phyloP scores from a whole-genome alignment of 2,113 vertebrate species.

The Oxyruncus cristatus region DNA sequence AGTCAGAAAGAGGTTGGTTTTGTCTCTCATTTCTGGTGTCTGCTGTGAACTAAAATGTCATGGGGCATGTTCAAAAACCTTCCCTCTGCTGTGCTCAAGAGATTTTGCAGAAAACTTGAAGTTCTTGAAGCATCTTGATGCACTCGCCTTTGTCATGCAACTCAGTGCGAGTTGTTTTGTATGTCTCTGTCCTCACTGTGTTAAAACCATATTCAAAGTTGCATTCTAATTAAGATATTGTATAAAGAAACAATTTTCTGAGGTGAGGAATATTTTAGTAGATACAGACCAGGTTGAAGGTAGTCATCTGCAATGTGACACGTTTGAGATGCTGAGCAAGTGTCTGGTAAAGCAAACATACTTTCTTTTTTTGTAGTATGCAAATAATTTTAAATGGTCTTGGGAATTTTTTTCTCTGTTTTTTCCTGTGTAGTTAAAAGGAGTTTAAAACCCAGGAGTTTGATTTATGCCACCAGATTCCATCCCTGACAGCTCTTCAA shows the following conservation, averaged over 20 bases:
- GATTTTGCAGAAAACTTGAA: not conserved
- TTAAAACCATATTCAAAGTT: not conserved
- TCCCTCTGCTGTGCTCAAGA: not conserved
- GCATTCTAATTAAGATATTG: not conserved
- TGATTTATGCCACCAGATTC: not conserved
- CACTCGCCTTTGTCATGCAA: not conserved
- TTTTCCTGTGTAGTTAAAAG: not conserved
- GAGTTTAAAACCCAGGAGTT: not conserved
- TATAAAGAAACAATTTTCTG: not conserved
- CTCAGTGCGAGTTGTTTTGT: not conserved
- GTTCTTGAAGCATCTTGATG: not conserved
- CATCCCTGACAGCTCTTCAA: not conserved
- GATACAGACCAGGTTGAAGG: not conserved
- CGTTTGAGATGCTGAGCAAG: not conserved
- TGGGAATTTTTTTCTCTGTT: not conserved
- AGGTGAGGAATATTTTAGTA: not conserved
- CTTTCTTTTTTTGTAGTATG: rapidly evolving
- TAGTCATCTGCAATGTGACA: not conserved
- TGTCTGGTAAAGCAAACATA: not conserved
- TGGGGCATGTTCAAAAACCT: not conserved
- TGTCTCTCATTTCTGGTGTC: not conserved
- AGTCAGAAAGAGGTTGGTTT: constrained; percentile 94
- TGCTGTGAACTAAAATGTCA: not conserved
- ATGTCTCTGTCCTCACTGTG: not conserved
- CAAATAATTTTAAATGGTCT: not conserved